phyloP scores from a whole-genome alignment of 1,140 invertebrate species.

The Musca domestica region DNA sequence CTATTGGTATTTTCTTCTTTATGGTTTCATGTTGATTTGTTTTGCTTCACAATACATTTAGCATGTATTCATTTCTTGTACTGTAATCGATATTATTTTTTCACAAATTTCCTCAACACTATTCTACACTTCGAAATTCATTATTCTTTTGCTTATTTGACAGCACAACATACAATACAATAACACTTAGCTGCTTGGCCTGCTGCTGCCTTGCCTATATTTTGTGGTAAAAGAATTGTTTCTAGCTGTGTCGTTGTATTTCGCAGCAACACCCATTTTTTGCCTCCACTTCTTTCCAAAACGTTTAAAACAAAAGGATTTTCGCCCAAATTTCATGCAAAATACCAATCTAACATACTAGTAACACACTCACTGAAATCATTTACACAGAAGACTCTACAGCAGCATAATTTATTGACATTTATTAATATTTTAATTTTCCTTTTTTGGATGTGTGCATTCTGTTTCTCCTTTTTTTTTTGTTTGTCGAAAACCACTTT shows the following conservation, averaged over 20 bases:
- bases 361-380: neutral
- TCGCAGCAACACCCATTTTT: conserved; percentile 17
- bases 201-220: neutral
- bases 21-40: too few relatives aligned
- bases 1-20: too few relatives aligned
- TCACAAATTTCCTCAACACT: too few relatives aligned
- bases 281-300: neutral
- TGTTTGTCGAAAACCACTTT: neutral
- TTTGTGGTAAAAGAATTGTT: conserved; percentile 10
- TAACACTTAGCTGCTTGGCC: neutral
- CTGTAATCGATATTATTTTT: too few relatives aligned
- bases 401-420: neutral
- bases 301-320: too few relatives aligned
- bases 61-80: too few relatives aligned
- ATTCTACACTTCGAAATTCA: too few relatives aligned
- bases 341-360: too few relatives aligned
- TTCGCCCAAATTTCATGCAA: too few relatives aligned
- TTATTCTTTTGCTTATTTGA: too few relatives aligned
- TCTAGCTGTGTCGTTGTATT: conserved; percentile 12
- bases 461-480: neutral
- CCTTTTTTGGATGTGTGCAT: neutral
- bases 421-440: neutral
- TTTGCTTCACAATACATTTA: too few relatives aligned
- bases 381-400: too few relatives aligned
- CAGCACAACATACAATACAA: neutral